A percentile compares a stretch with the other conserved stretches of the same genome.
Evolutionary conservation across 2,888 invertebrate species (phyloP).

Genomic region (Frankliniella intonsa): DNA sequence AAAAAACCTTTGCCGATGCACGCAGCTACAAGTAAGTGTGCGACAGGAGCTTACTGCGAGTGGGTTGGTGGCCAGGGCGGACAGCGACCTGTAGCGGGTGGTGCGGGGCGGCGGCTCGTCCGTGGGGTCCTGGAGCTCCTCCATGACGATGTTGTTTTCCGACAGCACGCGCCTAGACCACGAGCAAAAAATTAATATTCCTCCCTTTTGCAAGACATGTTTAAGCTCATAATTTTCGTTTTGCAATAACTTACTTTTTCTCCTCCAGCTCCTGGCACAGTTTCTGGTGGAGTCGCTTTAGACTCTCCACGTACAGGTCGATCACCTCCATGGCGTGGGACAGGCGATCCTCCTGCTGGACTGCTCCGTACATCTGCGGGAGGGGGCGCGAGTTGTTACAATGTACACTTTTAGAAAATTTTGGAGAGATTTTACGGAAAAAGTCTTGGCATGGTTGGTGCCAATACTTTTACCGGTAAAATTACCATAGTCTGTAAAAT

Average conservation of each 20-base stretch:
- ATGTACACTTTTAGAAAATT: too few species aligned
- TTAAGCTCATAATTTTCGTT: not conserved
- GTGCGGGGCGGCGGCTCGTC: constrained; percentile 1
- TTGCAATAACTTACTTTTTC: constrained; percentile 48
- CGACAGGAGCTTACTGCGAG: not conserved
- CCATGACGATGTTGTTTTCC: constrained; percentile 17
- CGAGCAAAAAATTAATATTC: not conserved
- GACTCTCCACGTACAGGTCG: constrained; percentile 55
- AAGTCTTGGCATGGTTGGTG: too few species aligned
- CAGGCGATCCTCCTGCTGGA: constrained; percentile 55
- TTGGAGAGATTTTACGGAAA: too few species aligned
- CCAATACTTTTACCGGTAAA: too few species aligned
- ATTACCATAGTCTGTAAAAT: too few species aligned
- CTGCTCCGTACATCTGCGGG: constrained; percentile 50
- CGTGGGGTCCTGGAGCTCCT: not conserved
- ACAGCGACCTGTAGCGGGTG: constrained; percentile 11
- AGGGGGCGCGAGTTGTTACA: not conserved
- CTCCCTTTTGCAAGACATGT: not conserved
- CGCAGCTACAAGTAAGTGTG: not conserved
- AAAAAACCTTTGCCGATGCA: too few species aligned
- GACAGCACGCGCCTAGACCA: not conserved
- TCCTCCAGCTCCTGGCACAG: constrained; percentile 55
- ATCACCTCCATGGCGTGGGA: constrained; percentile 55
- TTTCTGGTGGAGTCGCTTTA: constrained; percentile 53
- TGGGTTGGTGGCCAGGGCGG: not conserved